phyloP scores from a whole-genome alignment of 2,888 invertebrate genomes.

The Neoscelio sp. region DNA sequence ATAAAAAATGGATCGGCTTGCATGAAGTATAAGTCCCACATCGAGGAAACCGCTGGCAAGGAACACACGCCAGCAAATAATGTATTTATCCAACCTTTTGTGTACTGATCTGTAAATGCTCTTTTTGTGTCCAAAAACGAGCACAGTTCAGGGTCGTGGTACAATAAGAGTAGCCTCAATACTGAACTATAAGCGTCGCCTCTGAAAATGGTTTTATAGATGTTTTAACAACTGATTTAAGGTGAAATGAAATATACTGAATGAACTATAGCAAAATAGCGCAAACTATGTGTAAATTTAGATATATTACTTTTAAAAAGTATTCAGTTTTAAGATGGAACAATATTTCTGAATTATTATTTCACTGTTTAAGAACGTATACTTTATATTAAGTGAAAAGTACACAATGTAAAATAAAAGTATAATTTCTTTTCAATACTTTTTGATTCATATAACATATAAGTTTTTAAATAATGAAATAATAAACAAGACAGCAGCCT shows the following conservation, averaged over 20 bases:
- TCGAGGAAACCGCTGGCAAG: slow-evolving; percentile 93
- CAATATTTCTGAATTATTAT: too few relatives aligned
- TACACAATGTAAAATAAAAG: too few relatives aligned
- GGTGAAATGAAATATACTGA: background rate
- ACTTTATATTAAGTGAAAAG: too few relatives aligned
- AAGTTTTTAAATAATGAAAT: too few relatives aligned
- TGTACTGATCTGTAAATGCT: slow-evolving; percentile 96
- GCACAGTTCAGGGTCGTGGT: slow-evolving; percentile 99
- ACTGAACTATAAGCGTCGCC: slow-evolving; percentile 84
- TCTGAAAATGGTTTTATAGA: slow-evolving; percentile 82
- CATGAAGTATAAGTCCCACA: slow-evolving; percentile 99
- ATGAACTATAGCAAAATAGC: too few relatives aligned
- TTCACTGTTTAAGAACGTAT: too few relatives aligned
- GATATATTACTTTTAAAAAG: too few relatives aligned
- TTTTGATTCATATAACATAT: too few relatives aligned
- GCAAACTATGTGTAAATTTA: too few relatives aligned
- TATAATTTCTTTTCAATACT: too few relatives aligned
- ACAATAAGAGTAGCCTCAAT: slow-evolving; percentile 91
- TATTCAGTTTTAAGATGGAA: too few relatives aligned
- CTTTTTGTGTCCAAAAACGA: slow-evolving; percentile 98
- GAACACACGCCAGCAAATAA: slow-evolving; percentile 95
- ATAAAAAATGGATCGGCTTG: slow-evolving; percentile 98
- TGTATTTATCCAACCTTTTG: slow-evolving; percentile 94
- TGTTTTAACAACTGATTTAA: background rate
- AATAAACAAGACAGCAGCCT: too few relatives aligned